Percentiles rank a stretch among this genome's conserved stretches.
phyloP scores from a whole-genome alignment of 2,797 vertebrate species.

The Siniperca scherzeri region DNA sequence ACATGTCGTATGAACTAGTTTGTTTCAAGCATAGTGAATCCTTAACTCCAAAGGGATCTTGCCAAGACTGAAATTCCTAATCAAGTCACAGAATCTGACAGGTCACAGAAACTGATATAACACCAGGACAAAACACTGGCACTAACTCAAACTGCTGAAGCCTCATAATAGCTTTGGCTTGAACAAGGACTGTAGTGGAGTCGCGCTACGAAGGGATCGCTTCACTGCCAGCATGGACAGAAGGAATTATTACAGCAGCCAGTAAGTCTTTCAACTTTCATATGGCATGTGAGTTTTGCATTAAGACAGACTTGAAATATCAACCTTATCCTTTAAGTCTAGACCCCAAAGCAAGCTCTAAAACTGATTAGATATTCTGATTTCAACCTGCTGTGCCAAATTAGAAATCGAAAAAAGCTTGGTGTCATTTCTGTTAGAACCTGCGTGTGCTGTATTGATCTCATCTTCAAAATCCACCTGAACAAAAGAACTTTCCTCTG shows the following conservation, averaged over 20 bases:
- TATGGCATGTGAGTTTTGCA: not conserved
- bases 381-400: not conserved
- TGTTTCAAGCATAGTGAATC: too few relatives aligned
- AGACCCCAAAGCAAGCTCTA: not conserved
- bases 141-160: not conserved
- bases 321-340: not conserved
- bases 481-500: conserved; percentile 16
- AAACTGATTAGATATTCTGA: conserved; percentile 1
- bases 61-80: too few relatives aligned
- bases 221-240: not conserved
- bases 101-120: not conserved
- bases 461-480: not conserved
- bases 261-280: not conserved
- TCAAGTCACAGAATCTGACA: too few relatives aligned
- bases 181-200: not conserved
- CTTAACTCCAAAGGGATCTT: too few relatives aligned
- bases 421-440: not conserved
- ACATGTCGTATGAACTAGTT: too few relatives aligned
- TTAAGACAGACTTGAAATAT: not conserved
- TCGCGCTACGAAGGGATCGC: too few relatives aligned
- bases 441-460: conserved; percentile 25
- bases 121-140: not conserved
- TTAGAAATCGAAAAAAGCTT: not conserved
- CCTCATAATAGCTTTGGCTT: not conserved
- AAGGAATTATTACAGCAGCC: not conserved